Evolutionary conservation across 2,797 vertebrate genomes (phyloP).

Genomic region (Peromyscus eremicus): DNA sequence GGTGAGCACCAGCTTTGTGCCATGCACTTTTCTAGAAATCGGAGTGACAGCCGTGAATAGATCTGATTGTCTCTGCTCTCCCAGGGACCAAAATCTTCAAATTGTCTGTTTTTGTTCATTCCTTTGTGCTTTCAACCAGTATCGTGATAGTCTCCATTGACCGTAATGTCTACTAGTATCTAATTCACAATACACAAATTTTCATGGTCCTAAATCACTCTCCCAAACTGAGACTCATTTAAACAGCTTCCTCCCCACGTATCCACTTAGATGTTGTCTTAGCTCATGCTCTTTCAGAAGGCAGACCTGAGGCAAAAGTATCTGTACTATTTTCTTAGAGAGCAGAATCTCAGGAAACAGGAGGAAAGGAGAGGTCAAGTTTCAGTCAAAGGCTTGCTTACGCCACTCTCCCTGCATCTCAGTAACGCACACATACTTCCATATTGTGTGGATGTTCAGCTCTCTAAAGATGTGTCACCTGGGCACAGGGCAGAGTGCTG

Average conservation of each 20-base stretch:
- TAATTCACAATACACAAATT: not conserved
- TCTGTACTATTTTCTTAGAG: slow-evolving; percentile 13
- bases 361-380: not conserved
- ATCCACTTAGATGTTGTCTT: not conserved
- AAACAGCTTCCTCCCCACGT: not conserved
- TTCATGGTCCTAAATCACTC: not conserved
- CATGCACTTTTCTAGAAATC: not conserved
- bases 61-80: slow-evolving; percentile 12
- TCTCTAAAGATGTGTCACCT: not conserved
- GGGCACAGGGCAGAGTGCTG: not conserved
- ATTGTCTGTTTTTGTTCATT: not conserved
- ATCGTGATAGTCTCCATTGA: not conserved
- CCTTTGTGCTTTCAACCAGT: not conserved
- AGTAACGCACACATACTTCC: not conserved
- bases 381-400: not conserved
- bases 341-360: not conserved
- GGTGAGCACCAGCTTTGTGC: slow-evolving; percentile 25
- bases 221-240: not conserved
- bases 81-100: not conserved
- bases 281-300: not conserved
- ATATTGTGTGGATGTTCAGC: not conserved
- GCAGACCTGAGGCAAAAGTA: not conserved
- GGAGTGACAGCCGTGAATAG: not conserved
- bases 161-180: not conserved
- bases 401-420: no score